Percentiles rank a stretch among this genome's conserved stretches.
Evolutionary conservation across 2,888 invertebrate genomes (phyloP).

Genomic region (Cenopis cana): DNA sequence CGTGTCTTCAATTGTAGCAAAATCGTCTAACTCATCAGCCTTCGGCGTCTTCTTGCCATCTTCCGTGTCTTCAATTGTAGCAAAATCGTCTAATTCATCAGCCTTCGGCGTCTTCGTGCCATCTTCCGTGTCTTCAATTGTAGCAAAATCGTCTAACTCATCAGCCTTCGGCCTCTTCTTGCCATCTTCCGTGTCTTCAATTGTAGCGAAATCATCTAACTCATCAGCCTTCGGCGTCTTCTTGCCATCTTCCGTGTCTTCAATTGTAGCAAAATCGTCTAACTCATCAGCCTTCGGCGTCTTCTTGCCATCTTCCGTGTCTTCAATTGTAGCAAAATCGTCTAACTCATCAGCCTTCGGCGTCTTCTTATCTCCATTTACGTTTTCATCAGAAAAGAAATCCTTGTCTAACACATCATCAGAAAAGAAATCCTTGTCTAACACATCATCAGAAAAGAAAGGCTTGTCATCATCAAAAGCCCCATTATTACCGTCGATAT

Average conservation of each 20-base stretch:
- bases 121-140: conserved; percentile 3
- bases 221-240: too few species aligned
- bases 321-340: not conserved
- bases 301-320: not conserved
- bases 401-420: not conserved
- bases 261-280: not conserved
- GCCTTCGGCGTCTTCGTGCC: too few species aligned
- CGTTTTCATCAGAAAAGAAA: too few species aligned
- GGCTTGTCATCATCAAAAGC: not conserved
- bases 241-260: not conserved
- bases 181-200: not conserved
- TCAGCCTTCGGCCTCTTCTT: too few species aligned
- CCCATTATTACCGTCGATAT: not conserved
- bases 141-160: not conserved
- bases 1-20: not conserved
- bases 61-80: conserved; percentile 1
- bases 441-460: conserved; percentile 1
- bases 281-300: too few species aligned
- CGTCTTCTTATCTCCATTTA: too few species aligned
- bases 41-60: not conserved
- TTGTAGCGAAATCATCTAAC: not conserved
- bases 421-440: not conserved
- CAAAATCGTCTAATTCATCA: too few species aligned
- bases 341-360: too few species aligned
- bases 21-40: too few species aligned